Percentiles rank a stretch among this genome's conserved stretches.
phyloP scores from a whole-genome alignment of 1,140 invertebrate genomes.

The Macrosteles quadrilineatus region DNA sequence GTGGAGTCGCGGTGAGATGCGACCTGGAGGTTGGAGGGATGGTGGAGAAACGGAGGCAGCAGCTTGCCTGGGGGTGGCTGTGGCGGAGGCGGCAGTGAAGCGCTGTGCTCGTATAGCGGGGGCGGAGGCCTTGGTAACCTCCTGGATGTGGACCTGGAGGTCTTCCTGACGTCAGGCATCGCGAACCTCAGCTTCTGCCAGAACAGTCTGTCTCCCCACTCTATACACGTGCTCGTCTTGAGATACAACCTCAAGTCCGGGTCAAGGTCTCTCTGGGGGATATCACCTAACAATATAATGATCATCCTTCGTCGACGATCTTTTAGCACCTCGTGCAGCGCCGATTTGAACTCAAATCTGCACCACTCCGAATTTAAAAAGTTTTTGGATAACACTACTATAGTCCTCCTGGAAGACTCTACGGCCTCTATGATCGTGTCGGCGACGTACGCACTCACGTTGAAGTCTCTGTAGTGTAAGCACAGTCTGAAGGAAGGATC shows the following conservation, averaged over 20 bases:
- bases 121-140: constrained; percentile 7
- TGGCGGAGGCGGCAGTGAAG: constrained; percentile 19
- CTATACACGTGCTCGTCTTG: constrained; percentile 85
- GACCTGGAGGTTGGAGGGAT: constrained; percentile 43
- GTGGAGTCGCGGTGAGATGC: constrained; percentile 41
- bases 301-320: constrained; percentile 79
- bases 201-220: constrained; percentile 91
- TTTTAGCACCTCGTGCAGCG: constrained; percentile 87
- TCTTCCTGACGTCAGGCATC: constrained; percentile 66
- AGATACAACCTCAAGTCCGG: constrained; percentile 85
- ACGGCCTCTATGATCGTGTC: constrained; percentile 90
- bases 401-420: constrained; percentile 84
- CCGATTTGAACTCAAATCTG: constrained; percentile 89
- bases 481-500: constrained; percentile 70
- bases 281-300: constrained; percentile 80
- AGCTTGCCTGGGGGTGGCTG: constrained; percentile 31
- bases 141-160: neutral
- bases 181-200: constrained; percentile 93
- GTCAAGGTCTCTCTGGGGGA: constrained; percentile 83
- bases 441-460: constrained; percentile 79
- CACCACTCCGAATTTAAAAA: constrained; percentile 94
- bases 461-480: constrained; percentile 83
- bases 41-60: constrained; percentile 48
- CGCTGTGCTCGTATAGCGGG: constrained; percentile 26
- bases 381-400: constrained; percentile 88